These are phyloP conservation scores for Excalfactoria chinensis DNA, from an alignment of 2,113 vertebrate species.

Conservation along the genomic window DNA sequence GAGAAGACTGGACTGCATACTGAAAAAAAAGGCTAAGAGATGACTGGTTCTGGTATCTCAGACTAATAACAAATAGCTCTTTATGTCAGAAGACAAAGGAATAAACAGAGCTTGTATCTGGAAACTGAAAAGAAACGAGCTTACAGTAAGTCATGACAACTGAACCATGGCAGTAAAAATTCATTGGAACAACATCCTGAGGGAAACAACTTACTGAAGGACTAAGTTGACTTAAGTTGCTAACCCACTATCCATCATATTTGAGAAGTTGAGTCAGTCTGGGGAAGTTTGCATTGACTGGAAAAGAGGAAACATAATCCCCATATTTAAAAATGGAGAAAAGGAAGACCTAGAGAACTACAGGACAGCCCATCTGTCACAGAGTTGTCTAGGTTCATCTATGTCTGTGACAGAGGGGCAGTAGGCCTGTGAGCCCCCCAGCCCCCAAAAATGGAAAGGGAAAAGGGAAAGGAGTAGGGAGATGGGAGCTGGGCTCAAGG, in stretches of 20 bases:
- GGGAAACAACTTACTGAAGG: background rate
- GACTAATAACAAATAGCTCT: constrained; percentile 45
- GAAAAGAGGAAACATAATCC: background rate
- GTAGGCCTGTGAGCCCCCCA: too few species aligned
- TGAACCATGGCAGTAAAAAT: constrained; percentile 1
- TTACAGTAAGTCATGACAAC: constrained; percentile 29
- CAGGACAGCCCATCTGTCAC: background rate
- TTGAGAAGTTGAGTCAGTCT: background rate
- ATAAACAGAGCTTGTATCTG: constrained; percentile 18
- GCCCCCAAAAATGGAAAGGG: too few species aligned
- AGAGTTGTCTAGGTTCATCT: too few species aligned
- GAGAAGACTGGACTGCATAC: background rate
- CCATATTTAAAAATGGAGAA: background rate
- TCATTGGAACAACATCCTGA: background rate
- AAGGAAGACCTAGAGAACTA: background rate
- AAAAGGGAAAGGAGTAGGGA: too few species aligned
- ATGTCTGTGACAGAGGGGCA: too few species aligned
- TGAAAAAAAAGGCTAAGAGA: constrained; percentile 24
- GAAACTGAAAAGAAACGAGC: constrained; percentile 34
- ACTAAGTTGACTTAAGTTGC: background rate
- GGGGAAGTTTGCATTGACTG: background rate
- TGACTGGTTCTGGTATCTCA: constrained; percentile 17
- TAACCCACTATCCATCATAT: background rate
- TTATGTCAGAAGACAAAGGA: constrained; percentile 41
- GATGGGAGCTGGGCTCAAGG: too few species aligned